These are phyloP conservation scores for Odocoileus virginianus DNA, from an alignment of 2,113 vertebrate genomes.

Conservation along the genomic window DNA sequence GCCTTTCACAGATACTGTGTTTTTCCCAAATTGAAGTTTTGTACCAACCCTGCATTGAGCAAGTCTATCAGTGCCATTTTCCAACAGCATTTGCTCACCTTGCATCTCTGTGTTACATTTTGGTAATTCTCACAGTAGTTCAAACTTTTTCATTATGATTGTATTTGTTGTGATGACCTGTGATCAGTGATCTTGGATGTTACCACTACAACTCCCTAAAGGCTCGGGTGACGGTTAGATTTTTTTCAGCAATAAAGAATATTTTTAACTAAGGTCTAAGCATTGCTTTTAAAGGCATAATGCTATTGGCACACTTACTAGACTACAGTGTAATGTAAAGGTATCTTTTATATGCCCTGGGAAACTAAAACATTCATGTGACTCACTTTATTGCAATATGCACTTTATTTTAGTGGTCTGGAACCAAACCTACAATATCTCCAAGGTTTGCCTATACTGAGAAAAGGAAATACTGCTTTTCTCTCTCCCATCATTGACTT, in stretches of 20 bases:
- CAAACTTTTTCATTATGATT: not conserved
- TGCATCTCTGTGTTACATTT: not conserved
- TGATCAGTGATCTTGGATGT: not conserved
- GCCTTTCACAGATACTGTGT: not conserved
- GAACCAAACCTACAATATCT: not conserved
- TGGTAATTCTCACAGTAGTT: not conserved
- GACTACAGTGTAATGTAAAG: not conserved
- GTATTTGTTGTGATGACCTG: not conserved
- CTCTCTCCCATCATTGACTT: not conserved
- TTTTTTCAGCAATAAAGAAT: not conserved
- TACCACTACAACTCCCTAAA: not conserved
- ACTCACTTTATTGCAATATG: not conserved
- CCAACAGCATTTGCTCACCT: not conserved
- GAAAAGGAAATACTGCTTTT: not conserved
- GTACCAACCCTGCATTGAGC: not conserved
- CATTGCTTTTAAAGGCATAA: not conserved
- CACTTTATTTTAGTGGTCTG: not conserved
- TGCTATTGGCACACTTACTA: not conserved
- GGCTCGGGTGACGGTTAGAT: not conserved
- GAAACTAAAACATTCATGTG: not conserved
- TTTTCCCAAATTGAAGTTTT: not conserved
- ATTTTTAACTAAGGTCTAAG: not conserved
- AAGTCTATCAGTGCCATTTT: not conserved
- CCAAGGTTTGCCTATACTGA: not conserved
- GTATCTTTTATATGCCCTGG: not conserved